Base-by-base conservation (phyloP, 2,888 invertebrate genomes). In the Harpagoxenus sublaevis region DNA sequence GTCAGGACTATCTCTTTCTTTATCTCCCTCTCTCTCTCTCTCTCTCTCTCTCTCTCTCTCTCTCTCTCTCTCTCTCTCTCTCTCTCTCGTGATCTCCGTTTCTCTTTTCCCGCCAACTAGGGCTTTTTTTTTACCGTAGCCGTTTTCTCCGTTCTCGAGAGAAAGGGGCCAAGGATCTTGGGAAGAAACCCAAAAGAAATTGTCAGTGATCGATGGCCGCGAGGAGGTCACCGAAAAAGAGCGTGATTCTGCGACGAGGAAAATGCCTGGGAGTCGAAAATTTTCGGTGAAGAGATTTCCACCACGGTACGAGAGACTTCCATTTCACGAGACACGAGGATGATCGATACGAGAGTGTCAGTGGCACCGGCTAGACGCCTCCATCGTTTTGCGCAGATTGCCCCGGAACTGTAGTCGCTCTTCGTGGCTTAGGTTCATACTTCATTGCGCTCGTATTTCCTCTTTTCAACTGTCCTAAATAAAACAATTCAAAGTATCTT, bases 201-300 rank as follows among this genome's bases (percentile, higher is more conserved):
- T 86, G 89, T 87, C 89, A 90, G 90, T 90, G 89, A 90, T 90
- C 84, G 90, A 90, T 90, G 79, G 68, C 55, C 39, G 51, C 23
- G n/a, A 71, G 23, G 55, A 77, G 85, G 73, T 83, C 35, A 78
- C 71, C 65, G 71, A 71, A 53, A 78, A 83, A 81, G 83, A 81
- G 83, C 78, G 63, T 90, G 87, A 81, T 73, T 60, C 48, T 60
- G 79, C 48, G 60, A 60, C 23, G 73, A 71, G 79, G 39, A 73
- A 60, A 73, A 60, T 48, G 60, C 39, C 18, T 48, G 55, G 55
- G 45, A 73, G 53, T 73, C 73, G 73, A 60, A 81, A 81, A 81
- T 81, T 73, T 71, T 71, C 48, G 48, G 39, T n/a, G 48, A 18
- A 60, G 73, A 18, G 60, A 73, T 81, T 81, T 81, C 73, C 35